phyloP scores from a whole-genome alignment of 2,888 invertebrate species.

The Boloria selene region DNA sequence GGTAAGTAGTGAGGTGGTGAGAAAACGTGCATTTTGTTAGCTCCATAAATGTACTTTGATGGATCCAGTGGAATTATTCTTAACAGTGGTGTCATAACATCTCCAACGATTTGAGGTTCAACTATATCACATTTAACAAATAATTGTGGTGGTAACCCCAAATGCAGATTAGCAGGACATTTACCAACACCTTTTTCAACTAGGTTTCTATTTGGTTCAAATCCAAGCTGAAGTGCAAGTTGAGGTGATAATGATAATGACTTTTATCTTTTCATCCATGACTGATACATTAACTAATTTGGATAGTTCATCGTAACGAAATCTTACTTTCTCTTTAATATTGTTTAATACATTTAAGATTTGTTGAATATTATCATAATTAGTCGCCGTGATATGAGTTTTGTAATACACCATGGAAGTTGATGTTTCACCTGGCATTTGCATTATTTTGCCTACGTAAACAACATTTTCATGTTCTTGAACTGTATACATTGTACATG shows the following conservation, averaged over 20 bases:
- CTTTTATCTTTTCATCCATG: constrained; percentile 3
- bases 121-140: constrained; percentile 35
- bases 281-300: constrained; percentile 10
- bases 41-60: constrained; percentile 41
- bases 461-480: too few relatives aligned
- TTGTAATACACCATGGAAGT: too few relatives aligned
- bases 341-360: too few relatives aligned
- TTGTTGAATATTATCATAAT: too few relatives aligned
- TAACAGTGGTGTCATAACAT: constrained; percentile 42
- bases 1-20: too few relatives aligned
- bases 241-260: constrained; percentile 4
- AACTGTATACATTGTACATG: constrained; percentile 30
- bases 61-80: constrained; percentile 43
- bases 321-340: neutral
- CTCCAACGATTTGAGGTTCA: constrained; percentile 36
- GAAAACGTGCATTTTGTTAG: constrained; percentile 46
- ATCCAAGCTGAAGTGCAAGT: constrained; percentile 9
- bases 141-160: constrained; percentile 40
- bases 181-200: constrained; percentile 5
- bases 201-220: constrained; percentile 14
- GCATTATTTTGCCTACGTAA: too few relatives aligned
- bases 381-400: too few relatives aligned
- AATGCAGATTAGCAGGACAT: constrained; percentile 31
- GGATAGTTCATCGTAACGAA: constrained; percentile 19
- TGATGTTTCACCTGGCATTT: too few relatives aligned